Evolutionary conservation across 2,797 vertebrate genomes (phyloP), one percentile per base, ranked within the genome.

Genomic region (Enteromius fasciolatus): DNA sequence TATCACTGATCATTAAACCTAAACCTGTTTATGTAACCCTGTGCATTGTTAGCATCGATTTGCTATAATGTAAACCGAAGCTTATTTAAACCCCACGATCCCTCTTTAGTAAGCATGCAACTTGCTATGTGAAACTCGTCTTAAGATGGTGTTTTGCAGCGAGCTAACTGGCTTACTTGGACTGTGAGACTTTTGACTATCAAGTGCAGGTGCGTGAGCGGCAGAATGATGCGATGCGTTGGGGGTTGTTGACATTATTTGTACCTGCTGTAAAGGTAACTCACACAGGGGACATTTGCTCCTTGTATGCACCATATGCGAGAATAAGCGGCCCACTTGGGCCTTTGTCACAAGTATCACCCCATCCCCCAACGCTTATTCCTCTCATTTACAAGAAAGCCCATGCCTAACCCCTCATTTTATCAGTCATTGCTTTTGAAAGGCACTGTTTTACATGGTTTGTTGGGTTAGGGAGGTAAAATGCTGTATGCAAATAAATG

Each of bases 271-370:
- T 63, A 33, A 75, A 76, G 78, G 70, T 74, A 66, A 61, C 52
- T 36, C 70, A 2, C 41, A 2, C 66, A 39, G 50, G 63, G 59
- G 20, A 28, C 84, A 23, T 83, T 41, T 72, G 72, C 50, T 80
- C 41, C 74, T 44, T 5, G 28, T 41, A 33, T 25, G 52, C 83
- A 17, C 18, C 48, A 90, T 90, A 91, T 86, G 89, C 88, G 87
- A 87, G 87, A 92, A 90, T 91, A 89, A 90, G 92, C 92, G 93
- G 93, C 93, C 93, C 93, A 93, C 92, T 93, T 88, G 91, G 93
- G 93, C 95, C 94, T 95, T 95, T 95, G 94, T 95, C 93, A 93
- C 90, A 92, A 91, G 85, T 84, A 92, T 87, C 90, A 91, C 92
- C 93, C 93, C 93, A 90, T 93, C 93, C 94, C 94, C 94, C 94